phyloP scores from a whole-genome alignment of 92 coral and sea anemone genomes.

The Paragorgia papillata region DNA sequence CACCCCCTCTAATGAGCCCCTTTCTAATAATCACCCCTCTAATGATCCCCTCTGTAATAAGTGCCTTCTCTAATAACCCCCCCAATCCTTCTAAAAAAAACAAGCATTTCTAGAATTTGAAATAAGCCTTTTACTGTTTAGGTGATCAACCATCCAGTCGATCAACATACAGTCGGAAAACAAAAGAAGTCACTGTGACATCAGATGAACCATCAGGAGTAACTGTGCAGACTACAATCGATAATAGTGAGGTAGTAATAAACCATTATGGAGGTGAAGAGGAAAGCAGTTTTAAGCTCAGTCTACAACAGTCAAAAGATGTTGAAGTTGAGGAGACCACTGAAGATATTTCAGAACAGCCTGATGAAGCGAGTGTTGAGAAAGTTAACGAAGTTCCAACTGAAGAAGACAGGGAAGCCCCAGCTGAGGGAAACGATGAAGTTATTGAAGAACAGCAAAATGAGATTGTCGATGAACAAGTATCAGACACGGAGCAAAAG shows the following conservation, averaged over 20 bases:
- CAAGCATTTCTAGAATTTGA: neutral
- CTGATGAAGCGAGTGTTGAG: neutral
- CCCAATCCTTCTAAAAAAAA: no score
- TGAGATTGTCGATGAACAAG: neutral
- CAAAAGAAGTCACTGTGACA: slow-evolving; percentile 21
- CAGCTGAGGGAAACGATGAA: neutral
- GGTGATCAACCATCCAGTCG: neutral
- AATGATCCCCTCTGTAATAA: no score
- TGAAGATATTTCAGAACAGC: slow-evolving; percentile 14
- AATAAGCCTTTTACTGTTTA: neutral
- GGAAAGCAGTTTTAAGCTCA: slow-evolving; percentile 9
- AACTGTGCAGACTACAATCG: slow-evolving; percentile 1
- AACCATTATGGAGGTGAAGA: neutral
- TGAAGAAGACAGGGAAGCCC: neutral
- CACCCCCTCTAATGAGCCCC: no score
- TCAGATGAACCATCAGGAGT: slow-evolving; percentile 9
- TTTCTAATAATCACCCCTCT: no score
- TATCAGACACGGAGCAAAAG: neutral
- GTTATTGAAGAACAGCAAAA: neutral
- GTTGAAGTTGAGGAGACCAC: neutral
- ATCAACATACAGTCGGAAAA: neutral
- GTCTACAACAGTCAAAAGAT: slow-evolving; percentile 19
- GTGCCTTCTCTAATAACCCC: no score
- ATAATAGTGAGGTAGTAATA: neutral
- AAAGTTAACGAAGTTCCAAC: slow-evolving; percentile 3